A percentile compares a stretch with the other conserved stretches of the same genome.
phyloP scores from a whole-genome alignment of 2,797 vertebrate species.

The Sphenopsis melanotis region DNA sequence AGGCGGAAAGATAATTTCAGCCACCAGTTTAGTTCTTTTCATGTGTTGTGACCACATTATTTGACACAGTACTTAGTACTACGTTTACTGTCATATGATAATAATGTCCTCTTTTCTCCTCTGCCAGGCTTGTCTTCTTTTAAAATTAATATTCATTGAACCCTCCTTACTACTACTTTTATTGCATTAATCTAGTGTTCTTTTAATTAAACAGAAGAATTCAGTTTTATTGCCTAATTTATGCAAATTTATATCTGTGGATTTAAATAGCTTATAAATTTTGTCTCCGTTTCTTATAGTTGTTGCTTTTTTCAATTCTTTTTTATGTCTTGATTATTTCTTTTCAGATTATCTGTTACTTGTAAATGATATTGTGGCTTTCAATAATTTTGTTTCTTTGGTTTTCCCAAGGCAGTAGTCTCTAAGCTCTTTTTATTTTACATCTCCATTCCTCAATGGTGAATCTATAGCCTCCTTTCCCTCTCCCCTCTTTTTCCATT shows the following conservation, averaged over 20 bases:
- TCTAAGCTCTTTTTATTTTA: slow-evolving; percentile 22
- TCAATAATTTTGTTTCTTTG: not conserved
- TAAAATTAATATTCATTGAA: not conserved
- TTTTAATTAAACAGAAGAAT: not conserved
- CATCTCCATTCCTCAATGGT: slow-evolving; percentile 3
- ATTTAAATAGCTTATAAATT: too few species aligned
- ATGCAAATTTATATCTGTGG: too few species aligned
- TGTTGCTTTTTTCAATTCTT: too few species aligned
- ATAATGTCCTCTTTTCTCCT: not conserved
- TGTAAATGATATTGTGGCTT: not conserved
- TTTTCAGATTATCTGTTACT: not conserved
- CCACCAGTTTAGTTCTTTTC: not conserved
- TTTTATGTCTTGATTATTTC: not conserved
- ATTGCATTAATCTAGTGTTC: not conserved
- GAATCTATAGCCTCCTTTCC: slow-evolving; percentile 29
- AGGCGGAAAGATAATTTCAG: not conserved
- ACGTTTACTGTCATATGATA: not conserved
- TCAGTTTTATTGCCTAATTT: too few species aligned
- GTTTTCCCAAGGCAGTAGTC: not conserved
- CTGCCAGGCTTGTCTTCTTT: not conserved
- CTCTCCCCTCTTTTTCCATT: not conserved
- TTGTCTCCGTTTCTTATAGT: too few species aligned
- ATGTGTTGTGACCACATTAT: not conserved
- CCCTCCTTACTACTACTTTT: not conserved
- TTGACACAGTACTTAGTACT: not conserved